phyloP scores from a whole-genome alignment of 2,797 vertebrate genomes.

The Sebastes cheni region DNA sequence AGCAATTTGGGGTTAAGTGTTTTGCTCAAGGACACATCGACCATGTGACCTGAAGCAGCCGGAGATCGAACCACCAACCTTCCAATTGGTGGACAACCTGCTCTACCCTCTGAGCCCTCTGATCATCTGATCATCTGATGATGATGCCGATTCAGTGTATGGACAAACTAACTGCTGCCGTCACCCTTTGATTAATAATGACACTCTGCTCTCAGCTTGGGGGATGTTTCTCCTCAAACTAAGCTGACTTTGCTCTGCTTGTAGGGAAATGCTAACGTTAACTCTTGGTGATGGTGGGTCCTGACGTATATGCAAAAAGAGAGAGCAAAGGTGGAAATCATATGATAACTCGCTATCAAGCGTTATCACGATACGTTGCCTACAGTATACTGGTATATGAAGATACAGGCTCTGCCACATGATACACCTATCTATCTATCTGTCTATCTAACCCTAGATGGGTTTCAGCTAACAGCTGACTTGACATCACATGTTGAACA shows the following conservation, averaged over 20 bases:
- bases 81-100: too few relatives aligned
- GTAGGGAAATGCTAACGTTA: background rate
- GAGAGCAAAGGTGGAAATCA: background rate
- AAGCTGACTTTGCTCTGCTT: background rate
- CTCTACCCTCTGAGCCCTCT: too few relatives aligned
- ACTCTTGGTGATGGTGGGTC: background rate
- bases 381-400: background rate
- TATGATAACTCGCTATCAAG: background rate
- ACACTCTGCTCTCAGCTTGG: background rate
- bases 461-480: background rate
- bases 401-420: background rate
- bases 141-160: background rate
- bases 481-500: slow-evolving; percentile 5
- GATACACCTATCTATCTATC: too few relatives aligned
- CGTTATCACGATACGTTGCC: background rate
- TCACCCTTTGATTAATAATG: background rate
- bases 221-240: background rate
- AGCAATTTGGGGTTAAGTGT: too few relatives aligned
- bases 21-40: too few relatives aligned
- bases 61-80: too few relatives aligned
- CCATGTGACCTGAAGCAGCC: too few relatives aligned
- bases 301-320: background rate
- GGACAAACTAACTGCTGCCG: background rate
- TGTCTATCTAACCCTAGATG: too few relatives aligned
- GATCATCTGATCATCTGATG: too few relatives aligned